Evolutionary conservation across 2,888 invertebrate genomes (phyloP), one percentile per base, ranked within the genome.

Genomic region (Meghimatium bilineatum): DNA sequence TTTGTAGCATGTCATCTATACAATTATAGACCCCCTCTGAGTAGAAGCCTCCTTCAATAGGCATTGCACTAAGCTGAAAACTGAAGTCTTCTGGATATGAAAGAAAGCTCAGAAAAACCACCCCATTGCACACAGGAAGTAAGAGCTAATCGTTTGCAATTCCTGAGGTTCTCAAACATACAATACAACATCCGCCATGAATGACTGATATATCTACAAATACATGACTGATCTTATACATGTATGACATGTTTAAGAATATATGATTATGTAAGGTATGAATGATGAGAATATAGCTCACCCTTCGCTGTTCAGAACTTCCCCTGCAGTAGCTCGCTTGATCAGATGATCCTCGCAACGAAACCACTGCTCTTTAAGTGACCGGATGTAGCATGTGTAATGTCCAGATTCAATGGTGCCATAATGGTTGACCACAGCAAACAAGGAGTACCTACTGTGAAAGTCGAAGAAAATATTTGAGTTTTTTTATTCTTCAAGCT

Each of bases 291-390:
- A 12, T 67, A 71, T 10, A 49, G 49, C 67, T 94, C 94, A 98
- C 96, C 98, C 99, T 95, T 99, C 98, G 92, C 98, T 98, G 92
- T 96, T 96, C 86, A 99, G 95, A 83, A 99, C 99, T 92, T 98
- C 97, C 88, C 96, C 96, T 74, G 98, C 95, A 88, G 96, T 96
- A 34, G 97, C 98, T 90, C 96, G 95, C 0, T 97, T 97, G 89
- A 99, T 97, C 92, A 97, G 95, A 93, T 98, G 97, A 94, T 99
- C 99, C 93, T 99, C 98, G 94, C 99, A 99, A 93, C 98, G 97
- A 94, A 97, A 99, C 94, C 94, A 93, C 87, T 93, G 91, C 87
- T 93, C 91, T 84, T 93, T 92, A 94, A 97, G 97, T 93, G 98
- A 98, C n/a, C 98, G 95, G 87, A 99, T 97, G 93, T 96, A 99